phyloP scores from a whole-genome alignment of 2,113 vertebrate genomes.

The Galemys pyrenaicus region DNA sequence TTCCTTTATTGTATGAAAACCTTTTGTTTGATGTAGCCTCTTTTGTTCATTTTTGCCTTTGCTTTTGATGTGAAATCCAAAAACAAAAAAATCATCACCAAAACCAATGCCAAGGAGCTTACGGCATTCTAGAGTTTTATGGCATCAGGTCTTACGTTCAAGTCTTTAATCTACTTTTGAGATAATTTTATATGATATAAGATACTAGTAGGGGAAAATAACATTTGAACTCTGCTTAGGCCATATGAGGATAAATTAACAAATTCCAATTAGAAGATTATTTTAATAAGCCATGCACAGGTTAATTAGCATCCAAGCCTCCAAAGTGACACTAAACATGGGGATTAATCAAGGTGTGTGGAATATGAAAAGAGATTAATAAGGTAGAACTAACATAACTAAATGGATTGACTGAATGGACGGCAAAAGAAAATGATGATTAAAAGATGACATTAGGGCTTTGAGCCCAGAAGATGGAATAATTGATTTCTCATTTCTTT shows the following conservation, averaged over 20 bases:
- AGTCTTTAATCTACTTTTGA: neutral
- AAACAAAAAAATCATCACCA: neutral
- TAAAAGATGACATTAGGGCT: neutral
- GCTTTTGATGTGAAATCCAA: neutral
- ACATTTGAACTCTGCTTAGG: neutral
- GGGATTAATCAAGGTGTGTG: neutral
- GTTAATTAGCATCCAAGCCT: neutral
- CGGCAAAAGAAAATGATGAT: neutral
- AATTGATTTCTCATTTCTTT: neutral
- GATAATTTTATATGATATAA: neutral
- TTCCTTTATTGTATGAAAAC: neutral
- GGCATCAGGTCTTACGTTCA: neutral
- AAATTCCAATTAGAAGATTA: neutral
- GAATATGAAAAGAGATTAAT: neutral
- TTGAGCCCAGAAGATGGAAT: neutral
- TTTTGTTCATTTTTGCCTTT: neutral
- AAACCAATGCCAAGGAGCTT: neutral
- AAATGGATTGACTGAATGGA: neutral
- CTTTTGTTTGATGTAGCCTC: neutral
- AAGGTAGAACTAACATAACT: neutral
- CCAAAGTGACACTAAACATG: neutral
- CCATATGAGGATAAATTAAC: neutral
- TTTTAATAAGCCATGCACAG: neutral
- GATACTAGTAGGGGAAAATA: neutral
- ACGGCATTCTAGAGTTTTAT: neutral